Conservation (phyloP, 2,113 vertebrate genomes). For the Podarcis muralis region DNA sequence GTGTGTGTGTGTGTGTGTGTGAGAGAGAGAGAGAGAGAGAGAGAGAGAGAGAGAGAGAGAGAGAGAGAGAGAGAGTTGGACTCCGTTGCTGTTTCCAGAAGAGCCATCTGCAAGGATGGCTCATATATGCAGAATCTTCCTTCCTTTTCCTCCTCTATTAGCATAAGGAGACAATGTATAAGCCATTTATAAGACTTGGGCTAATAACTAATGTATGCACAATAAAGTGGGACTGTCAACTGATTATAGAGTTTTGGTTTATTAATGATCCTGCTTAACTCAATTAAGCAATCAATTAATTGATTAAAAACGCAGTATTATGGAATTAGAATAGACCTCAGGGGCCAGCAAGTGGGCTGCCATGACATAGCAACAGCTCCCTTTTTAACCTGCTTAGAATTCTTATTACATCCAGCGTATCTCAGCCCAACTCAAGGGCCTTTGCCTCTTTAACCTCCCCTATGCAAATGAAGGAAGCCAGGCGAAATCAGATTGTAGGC, state of each 20-base stretch:
- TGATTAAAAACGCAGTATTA: conserved; percentile 15
- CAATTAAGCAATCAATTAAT: conserved; percentile 32
- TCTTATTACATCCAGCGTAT: neutral
- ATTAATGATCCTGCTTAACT: conserved; percentile 4
- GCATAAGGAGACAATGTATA: neutral
- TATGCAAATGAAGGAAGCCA: neutral
- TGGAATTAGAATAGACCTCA: neutral
- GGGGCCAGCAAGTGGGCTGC: neutral
- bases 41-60: too few relatives aligned
- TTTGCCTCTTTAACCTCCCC: neutral
- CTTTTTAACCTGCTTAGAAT: conserved; percentile 6
- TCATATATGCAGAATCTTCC: neutral
- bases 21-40: too few relatives aligned
- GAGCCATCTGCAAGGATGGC: too few relatives aligned
- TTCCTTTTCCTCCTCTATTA: neutral
- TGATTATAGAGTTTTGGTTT: neutral
- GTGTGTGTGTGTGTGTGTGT: neutral
- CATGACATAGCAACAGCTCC: neutral
- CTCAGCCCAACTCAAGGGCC: neutral
- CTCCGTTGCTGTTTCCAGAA: neutral
- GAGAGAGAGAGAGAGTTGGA: too few relatives aligned
- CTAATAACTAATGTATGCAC: conserved; percentile 2
- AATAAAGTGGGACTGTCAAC: neutral
- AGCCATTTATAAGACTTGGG: neutral
- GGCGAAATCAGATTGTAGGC: neutral